These are phyloP conservation scores for Baccha elongata DNA, from an alignment of 2,888 invertebrate genomes.

Conservation along the genomic window DNA sequence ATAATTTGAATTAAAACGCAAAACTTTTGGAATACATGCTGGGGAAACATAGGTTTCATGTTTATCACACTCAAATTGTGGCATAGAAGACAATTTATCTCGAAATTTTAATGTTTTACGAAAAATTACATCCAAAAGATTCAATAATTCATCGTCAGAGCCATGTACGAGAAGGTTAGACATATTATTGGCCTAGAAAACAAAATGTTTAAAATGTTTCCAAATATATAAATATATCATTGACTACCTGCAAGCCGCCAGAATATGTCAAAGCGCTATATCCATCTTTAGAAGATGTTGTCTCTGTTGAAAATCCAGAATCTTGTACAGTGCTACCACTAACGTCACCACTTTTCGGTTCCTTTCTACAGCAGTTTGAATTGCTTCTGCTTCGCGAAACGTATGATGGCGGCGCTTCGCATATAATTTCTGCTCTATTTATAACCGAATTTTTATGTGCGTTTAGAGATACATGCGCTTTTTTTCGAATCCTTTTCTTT, in stretches of 20 bases:
- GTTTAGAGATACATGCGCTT: conserved; percentile 35
- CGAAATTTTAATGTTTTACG: conserved; percentile 88
- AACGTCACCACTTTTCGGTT: conserved; percentile 85
- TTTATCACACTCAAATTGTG: conserved; percentile 81
- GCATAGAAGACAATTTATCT: conserved; percentile 88
- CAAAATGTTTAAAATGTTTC: not conserved
- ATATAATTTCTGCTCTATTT: conserved; percentile 33
- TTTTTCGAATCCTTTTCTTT: conserved; percentile 45
- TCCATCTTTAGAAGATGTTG: conserved; percentile 91
- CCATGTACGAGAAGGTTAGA: conserved; percentile 81
- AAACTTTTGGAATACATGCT: conserved; percentile 77
- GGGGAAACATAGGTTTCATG: conserved; percentile 69
- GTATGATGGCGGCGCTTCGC: conserved; percentile 42
- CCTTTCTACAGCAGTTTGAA: conserved; percentile 85
- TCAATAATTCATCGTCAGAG: conserved; percentile 93
- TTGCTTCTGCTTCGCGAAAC: conserved; percentile 86
- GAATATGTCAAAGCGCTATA: conserved; percentile 88
- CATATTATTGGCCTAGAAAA: conserved; percentile 78
- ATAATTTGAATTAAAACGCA: conserved; percentile 80
- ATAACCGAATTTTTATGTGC: conserved; percentile 34
- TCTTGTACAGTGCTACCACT: conserved; percentile 88
- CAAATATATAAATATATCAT: not conserved
- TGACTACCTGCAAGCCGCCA: conserved; percentile 82
- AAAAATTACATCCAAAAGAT: conserved; percentile 93
- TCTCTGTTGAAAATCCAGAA: conserved; percentile 95